A percentile compares a stretch with the other conserved stretches of the same genome.
Evolutionary conservation across 2,797 vertebrate genomes (phyloP).

Genomic region (Aeoliscus strigatus): DNA sequence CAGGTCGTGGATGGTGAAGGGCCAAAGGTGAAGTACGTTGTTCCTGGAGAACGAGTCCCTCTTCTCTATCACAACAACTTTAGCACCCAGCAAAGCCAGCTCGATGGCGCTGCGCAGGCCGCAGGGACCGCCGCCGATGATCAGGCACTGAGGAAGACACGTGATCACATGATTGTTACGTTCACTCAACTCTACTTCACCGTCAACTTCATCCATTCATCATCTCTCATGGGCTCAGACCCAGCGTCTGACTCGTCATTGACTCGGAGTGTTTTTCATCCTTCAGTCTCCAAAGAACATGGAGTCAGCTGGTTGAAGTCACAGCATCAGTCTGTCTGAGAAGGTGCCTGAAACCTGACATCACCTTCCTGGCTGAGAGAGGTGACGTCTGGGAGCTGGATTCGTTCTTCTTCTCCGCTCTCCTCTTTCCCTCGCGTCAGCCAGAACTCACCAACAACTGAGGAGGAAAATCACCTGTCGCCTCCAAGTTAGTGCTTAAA

Average conservation of each 20-base stretch:
- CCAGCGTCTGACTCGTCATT: too few relatives aligned
- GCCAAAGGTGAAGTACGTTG: constrained; percentile 97
- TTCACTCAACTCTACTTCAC: too few relatives aligned
- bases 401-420: too few relatives aligned
- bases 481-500: too few relatives aligned
- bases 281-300: constrained; percentile 51
- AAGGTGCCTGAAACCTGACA: constrained; percentile 67
- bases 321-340: constrained; percentile 59
- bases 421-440: too few relatives aligned
- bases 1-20: constrained; percentile 95
- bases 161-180: too few relatives aligned
- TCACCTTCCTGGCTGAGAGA: constrained; percentile 60
- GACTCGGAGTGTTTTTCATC: constrained; percentile 46
- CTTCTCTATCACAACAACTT: constrained; percentile 94
- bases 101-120: constrained; percentile 94
- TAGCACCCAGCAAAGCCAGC: constrained; percentile 90
- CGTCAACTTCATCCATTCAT: too few relatives aligned
- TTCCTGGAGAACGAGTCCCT: constrained; percentile 94
- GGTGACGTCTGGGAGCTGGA: constrained; percentile 29
- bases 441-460: too few relatives aligned
- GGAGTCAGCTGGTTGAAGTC: constrained; percentile 60
- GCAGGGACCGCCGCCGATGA: constrained; percentile 93
- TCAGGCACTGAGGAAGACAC: constrained; percentile 81
- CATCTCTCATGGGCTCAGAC: too few relatives aligned
- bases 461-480: too few relatives aligned